phyloP scores from a whole-genome alignment of 1,140 invertebrate genomes.

The Drosophila nannoptera region DNA sequence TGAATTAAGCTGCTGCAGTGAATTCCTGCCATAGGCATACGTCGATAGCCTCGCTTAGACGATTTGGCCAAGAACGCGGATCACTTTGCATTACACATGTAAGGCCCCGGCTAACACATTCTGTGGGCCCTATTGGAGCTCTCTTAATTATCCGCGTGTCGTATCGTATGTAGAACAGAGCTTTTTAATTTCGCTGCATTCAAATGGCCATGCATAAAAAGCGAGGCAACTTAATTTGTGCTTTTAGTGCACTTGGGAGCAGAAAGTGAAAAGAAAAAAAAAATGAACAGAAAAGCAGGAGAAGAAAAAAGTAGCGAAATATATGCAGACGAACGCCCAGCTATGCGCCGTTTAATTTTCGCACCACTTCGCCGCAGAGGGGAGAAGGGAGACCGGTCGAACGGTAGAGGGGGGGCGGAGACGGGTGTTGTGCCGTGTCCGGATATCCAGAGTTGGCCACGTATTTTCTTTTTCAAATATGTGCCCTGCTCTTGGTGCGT shows the following conservation, averaged over 20 bases:
- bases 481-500: constrained; percentile 65
- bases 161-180: constrained; percentile 55
- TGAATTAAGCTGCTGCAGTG: no score
- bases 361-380: constrained; percentile 45
- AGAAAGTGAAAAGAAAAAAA: background rate
- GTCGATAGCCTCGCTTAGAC: no score
- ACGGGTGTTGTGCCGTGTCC: constrained; percentile 49
- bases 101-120: background rate
- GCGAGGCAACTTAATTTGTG: constrained; percentile 69
- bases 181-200: constrained; percentile 72
- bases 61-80: background rate
- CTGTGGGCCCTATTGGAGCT: background rate
- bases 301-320: constrained; percentile 1
- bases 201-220: constrained; percentile 43
- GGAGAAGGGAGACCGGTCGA: no score
- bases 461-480: constrained; percentile 77
- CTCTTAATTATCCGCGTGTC: constrained; percentile 3
- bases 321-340: constrained; percentile 34
- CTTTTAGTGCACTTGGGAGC: constrained; percentile 70
- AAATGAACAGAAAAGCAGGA: constrained; percentile 5
- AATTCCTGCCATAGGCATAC: no score
- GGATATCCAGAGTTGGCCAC: constrained; percentile 55
- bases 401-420: constrained; percentile 15
- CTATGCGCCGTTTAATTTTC: constrained; percentile 73
- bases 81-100: constrained; percentile 4